phyloP scores from a whole-genome alignment of 35 echinoderm and acorn worm genomes.

The Anneissia japonica region DNA sequence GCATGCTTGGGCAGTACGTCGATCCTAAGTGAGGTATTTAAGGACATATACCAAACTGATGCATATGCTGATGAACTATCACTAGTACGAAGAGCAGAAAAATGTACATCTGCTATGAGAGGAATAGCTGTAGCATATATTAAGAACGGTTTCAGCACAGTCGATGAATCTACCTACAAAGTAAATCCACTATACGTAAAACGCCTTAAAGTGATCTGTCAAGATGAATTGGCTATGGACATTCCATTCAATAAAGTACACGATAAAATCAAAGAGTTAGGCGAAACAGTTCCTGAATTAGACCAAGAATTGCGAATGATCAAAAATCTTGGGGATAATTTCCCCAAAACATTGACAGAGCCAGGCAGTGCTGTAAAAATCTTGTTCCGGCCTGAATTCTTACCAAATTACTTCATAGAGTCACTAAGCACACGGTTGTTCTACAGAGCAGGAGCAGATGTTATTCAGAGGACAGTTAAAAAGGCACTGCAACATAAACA shows the following conservation, averaged over 20 bases:
- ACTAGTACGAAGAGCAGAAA: slow-evolving; percentile 47
- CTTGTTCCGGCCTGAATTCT: slow-evolving; percentile 67
- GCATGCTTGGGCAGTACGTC: slow-evolving; percentile 39
- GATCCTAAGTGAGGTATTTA: slow-evolving; percentile 54
- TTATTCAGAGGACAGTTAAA: slow-evolving; percentile 48
- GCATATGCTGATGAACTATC: slow-evolving; percentile 46
- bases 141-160: not conserved
- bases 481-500: slow-evolving; percentile 51
- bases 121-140: slow-evolving; percentile 50
- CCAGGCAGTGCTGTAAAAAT: slow-evolving; percentile 63
- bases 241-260: slow-evolving; percentile 60
- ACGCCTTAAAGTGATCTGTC: slow-evolving; percentile 3
- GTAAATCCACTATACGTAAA: slow-evolving; percentile 22
- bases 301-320: slow-evolving; percentile 66
- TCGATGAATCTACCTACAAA: not conserved
- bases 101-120: slow-evolving; percentile 1
- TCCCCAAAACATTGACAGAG: slow-evolving; percentile 69
- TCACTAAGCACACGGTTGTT: slow-evolving; percentile 75
- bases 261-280: slow-evolving; percentile 40
- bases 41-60: slow-evolving; percentile 27
- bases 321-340: slow-evolving; percentile 66
- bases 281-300: slow-evolving; percentile 51
- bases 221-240: not conserved
- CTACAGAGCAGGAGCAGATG: slow-evolving; percentile 74
- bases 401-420: slow-evolving; percentile 77